Conservation (phyloP, 2,888 invertebrate genomes). For the Pammene aurita region DNA sequence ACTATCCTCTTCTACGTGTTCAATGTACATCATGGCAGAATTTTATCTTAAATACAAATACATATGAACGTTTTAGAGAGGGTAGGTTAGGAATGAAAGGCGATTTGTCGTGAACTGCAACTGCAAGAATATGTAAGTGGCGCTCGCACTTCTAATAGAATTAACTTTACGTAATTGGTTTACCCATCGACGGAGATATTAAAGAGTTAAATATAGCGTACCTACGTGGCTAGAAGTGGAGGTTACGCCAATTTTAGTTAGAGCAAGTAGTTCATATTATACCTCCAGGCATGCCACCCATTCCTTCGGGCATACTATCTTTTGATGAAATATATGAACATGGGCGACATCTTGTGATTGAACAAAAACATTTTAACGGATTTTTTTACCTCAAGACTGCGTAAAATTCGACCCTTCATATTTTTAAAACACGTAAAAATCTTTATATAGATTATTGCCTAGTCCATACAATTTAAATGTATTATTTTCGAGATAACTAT, state of each 20-base stretch:
- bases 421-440: too few species aligned
- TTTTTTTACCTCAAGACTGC: too few species aligned
- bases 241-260: constrained; percentile 24
- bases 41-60: neutral
- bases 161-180: constrained; percentile 69
- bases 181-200: constrained; percentile 51
- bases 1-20: constrained; percentile 52
- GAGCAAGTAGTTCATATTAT: too few species aligned
- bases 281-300: too few species aligned
- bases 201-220: constrained; percentile 34
- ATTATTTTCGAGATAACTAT: neutral
- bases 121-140: constrained; percentile 50
- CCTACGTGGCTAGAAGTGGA: constrained; percentile 19
- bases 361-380: neutral
- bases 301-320: too few species aligned
- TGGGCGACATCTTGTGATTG: constrained; percentile 17
- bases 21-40: constrained; percentile 10
- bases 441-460: too few species aligned
- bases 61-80: neutral
- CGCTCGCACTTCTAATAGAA: constrained; percentile 62
- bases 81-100: constrained; percentile 6
- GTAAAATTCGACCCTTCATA: neutral
- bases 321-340: neutral
- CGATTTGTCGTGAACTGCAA: constrained; percentile 15
- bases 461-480: neutral